Base-by-base conservation (phyloP, 2,888 invertebrate genomes). In the Sinelater perroti region DNA sequence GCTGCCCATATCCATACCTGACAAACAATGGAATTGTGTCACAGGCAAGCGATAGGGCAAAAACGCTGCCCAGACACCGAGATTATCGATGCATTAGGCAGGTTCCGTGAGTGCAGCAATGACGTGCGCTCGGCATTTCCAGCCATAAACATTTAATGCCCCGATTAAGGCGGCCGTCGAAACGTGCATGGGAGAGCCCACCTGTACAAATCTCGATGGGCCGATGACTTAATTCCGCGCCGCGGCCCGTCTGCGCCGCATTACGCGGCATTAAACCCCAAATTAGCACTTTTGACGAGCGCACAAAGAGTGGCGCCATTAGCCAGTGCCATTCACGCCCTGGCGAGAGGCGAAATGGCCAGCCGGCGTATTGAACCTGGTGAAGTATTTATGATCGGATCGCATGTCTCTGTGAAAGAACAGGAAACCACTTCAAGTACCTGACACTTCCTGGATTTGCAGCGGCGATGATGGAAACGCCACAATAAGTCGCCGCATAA, bases 371-470 rank as follows among this genome's bases (percentile, higher is more conserved):
- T 53, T 30, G 44, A 50, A 42, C 35, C 28, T 35, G 50, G 20
- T 52, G 46, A 65, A 59, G 60, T 68, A 67, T 69, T 69, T 70
- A 70, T 65, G 66, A 56, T 62, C 40, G 61, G 62, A 70, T 72
- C 56, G 72, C 72, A 72, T 72, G 72, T 70, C 67, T 57, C 59
- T 45, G 44, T 53, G 55, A 55, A 63, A 63, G 63, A 70, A 66
- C 67, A 62, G 67, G 70, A 70, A 71, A 67, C 64, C 70, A 70
- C 67, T 71, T 67, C 66, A 65, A 67, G 67, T 67, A 70, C 66
- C 61, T 67, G 66, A 71, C 70, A 70, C 70, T 71, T 72, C 70
- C 71, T 70, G 68, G 61, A 67, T 68, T 71, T 69, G 66, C 66
- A 67, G 64, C 68, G 65, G 63, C 68, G 62, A 68, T 69, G 68